Evolutionary conservation across 64 coral and sea anemone species (phyloP).

Genomic region (Montipora sp.): DNA sequence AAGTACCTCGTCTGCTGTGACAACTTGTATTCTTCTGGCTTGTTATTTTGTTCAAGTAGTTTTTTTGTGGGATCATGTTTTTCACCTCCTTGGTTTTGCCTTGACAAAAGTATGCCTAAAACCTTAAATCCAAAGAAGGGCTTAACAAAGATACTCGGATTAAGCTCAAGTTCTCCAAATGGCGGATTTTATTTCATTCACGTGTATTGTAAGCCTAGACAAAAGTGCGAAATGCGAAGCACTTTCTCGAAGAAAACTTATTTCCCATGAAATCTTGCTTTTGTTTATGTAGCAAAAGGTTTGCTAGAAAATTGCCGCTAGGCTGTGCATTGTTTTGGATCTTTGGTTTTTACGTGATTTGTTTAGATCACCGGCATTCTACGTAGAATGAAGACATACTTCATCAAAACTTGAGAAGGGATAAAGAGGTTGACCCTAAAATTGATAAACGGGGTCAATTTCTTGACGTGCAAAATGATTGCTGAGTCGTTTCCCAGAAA

Average conservation of each 20-base stretch:
- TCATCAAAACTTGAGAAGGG: not conserved
- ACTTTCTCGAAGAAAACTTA: not conserved
- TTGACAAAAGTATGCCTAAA: conserved; percentile 20
- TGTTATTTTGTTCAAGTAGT: conserved; percentile 11
- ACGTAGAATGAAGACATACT: not conserved
- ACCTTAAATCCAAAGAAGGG: not conserved
- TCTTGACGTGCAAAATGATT: not conserved
- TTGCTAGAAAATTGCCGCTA: not conserved
- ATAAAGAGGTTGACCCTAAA: not conserved
- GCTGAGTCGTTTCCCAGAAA: no score
- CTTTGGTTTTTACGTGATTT: conserved; percentile 4
- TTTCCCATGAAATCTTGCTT: not conserved
- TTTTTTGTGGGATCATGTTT: conserved; percentile 21
- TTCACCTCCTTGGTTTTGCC: not conserved
- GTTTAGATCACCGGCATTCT: not conserved
- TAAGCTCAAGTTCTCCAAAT: not conserved
- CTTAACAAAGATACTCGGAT: conserved; percentile 2
- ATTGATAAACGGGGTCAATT: not conserved
- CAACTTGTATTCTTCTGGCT: not conserved
- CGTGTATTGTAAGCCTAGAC: not conserved
- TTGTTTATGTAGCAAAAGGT: not conserved
- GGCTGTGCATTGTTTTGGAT: conserved; percentile 9
- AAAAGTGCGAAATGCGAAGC: not conserved
- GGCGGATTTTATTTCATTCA: not conserved
- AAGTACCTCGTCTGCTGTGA: not conserved